Conservation (phyloP, 2,888 invertebrate genomes). For the Philonicus albiceps region DNA sequence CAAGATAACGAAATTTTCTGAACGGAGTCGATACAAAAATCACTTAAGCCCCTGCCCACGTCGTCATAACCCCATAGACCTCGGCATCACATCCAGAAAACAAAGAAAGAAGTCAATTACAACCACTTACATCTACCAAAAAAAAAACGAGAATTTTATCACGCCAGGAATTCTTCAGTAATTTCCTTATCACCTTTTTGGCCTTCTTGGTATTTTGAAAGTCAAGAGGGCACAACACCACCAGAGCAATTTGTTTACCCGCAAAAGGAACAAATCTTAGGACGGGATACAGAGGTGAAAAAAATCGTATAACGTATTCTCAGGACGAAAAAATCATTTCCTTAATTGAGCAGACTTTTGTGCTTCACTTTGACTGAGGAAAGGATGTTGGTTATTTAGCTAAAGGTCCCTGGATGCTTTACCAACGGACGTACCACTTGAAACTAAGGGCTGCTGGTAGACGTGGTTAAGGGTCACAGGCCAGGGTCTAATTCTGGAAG, state of each 20-base stretch:
- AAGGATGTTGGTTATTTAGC: conserved; percentile 13
- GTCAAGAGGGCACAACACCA: neutral
- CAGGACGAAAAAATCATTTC: neutral
- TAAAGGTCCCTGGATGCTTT: neutral
- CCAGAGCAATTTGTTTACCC: neutral
- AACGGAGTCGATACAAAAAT: neutral
- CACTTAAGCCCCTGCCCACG: neutral
- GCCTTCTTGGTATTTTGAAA: neutral
- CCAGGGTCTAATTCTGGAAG: neutral
- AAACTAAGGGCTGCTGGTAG: neutral
- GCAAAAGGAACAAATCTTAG: neutral
- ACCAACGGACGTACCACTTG: conserved; percentile 22
- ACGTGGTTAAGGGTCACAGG: neutral
- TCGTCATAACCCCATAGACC: neutral
- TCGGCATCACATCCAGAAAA: neutral
- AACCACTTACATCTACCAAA: neutral
- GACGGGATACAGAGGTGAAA: neutral
- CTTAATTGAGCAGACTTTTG: conserved; percentile 6
- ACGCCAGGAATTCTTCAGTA: neutral
- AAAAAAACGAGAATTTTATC: neutral
- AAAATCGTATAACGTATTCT: neutral
- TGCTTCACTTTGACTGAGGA: neutral
- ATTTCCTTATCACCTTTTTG: conserved; percentile 11
- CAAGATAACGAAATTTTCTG: neutral
- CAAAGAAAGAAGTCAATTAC: neutral